A percentile compares a stretch with the other conserved stretches of the same genome.
These are phyloP conservation scores for Synanthedon formicaeformis DNA, from an alignment of 2,888 invertebrate species.

Conservation along the genomic window DNA sequence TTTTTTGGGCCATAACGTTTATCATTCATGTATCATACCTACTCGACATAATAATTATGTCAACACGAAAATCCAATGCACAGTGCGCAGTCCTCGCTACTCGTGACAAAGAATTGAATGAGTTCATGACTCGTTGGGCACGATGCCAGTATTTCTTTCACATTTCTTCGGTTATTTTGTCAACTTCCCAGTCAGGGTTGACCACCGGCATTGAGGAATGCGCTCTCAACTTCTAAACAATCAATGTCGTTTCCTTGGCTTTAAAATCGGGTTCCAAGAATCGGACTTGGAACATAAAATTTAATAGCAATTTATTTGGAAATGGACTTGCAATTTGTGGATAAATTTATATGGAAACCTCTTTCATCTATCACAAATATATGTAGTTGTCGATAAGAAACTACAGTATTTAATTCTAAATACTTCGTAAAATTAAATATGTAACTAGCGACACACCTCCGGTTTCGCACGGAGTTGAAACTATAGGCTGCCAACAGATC, in stretches of 20 bases:
- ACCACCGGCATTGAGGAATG: constrained; percentile 18
- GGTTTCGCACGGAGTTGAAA: too few relatives aligned
- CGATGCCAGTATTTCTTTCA: constrained; percentile 35
- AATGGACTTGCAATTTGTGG: too few relatives aligned
- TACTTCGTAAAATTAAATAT: too few relatives aligned
- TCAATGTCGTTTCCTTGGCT: constrained; percentile 37
- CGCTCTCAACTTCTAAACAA: constrained; percentile 6
- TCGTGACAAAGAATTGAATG: neutral
- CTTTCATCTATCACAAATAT: too few relatives aligned
- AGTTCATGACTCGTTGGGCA: constrained; percentile 22
- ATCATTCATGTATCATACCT: neutral
- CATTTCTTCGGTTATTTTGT: constrained; percentile 41
- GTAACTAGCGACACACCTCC: too few relatives aligned
- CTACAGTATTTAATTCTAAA: too few relatives aligned
- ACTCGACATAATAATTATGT: neutral
- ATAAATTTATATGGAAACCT: too few relatives aligned
- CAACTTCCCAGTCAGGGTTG: constrained; percentile 50
- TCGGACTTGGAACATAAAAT: neutral
- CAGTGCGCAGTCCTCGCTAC: neutral
- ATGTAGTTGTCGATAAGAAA: too few relatives aligned
- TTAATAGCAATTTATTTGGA: too few relatives aligned
- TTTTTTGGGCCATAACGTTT: neutral
- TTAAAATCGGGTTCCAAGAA: constrained; percentile 1
- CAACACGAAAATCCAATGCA: neutral
- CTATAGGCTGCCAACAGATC: too few relatives aligned